A percentile compares a stretch with the other conserved stretches of the same genome.
phyloP scores from a whole-genome alignment of 2,797 vertebrate genomes.

The Pagetopsis macropterus region DNA sequence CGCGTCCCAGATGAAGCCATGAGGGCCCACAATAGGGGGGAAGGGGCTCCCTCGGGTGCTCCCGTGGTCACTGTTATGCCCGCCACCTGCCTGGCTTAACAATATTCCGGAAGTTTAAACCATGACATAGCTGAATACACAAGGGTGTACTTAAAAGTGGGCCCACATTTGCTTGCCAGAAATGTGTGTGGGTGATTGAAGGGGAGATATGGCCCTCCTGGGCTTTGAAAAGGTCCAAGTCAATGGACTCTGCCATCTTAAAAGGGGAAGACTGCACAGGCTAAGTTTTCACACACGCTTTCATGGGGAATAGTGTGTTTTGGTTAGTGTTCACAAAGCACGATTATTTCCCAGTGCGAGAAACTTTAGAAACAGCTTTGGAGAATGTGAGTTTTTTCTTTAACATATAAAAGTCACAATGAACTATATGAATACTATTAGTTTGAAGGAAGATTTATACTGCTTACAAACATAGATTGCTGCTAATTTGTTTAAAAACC shows the following conservation, averaged over 20 bases:
- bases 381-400: constrained; percentile 2
- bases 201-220: constrained; percentile 77
- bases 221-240: constrained; percentile 74
- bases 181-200: constrained; percentile 80
- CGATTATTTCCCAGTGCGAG: constrained; percentile 14
- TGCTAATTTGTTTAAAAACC: not conserved
- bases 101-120: constrained; percentile 78
- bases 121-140: constrained; percentile 82
- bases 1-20: constrained; percentile 72
- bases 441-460: constrained; percentile 1
- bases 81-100: constrained; percentile 81
- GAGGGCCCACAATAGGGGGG: constrained; percentile 66
- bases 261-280: constrained; percentile 67
- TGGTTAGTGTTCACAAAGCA: constrained; percentile 50
- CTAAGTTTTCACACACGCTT: constrained; percentile 66
- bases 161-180: constrained; percentile 76
- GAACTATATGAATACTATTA: not conserved
- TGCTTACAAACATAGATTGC: not conserved
- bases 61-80: constrained; percentile 71
- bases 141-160: constrained; percentile 76
- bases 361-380: constrained; percentile 9
- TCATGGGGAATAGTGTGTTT: constrained; percentile 44
- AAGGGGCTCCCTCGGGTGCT: constrained; percentile 57
- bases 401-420: not conserved
- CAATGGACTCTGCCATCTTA: constrained; percentile 74